Evolutionary conservation across 2,113 vertebrate species (phyloP).

Genomic region (human (Homo sapiens)): GRCh38 chr4:3412501-3413000

Average conservation of each 20-base stretch:
- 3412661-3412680: rapidly evolving
- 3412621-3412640: rapidly evolving
- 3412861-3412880: rapidly evolving
- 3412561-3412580: background rate
- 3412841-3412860: rapidly evolving
- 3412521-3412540: background rate
- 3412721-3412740: background rate
- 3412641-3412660: rapidly evolving
- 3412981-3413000: background rate
- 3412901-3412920: background rate
- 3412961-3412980: rapidly evolving
- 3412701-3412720: too few species aligned
- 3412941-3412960: rapidly evolving
- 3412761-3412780: background rate
- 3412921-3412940: background rate
- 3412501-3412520: background rate
- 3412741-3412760: background rate
- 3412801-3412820: background rate
- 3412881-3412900: background rate
- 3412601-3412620: background rate
- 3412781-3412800: too few species aligned
- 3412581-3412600: background rate
- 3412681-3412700: background rate
- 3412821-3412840: rapidly evolving
- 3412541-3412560: too few species aligned